Percentiles rank a stretch among this genome's conserved stretches.
These are phyloP conservation scores for Acanthosepion pharaonis DNA, from an alignment of 2,888 invertebrate species.

Conservation along the genomic window DNA sequence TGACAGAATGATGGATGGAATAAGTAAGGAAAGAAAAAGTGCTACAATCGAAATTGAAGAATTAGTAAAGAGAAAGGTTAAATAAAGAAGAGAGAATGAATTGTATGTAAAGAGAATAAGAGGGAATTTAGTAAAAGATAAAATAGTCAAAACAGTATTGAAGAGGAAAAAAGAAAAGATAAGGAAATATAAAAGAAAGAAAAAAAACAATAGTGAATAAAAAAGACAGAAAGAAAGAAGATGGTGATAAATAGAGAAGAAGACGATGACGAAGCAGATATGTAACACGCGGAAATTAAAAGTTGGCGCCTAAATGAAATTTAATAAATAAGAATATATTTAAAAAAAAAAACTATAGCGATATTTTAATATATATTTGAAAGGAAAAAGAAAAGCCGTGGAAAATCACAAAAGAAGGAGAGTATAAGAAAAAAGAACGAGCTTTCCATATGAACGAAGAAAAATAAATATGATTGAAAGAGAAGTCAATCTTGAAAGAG, in stretches of 20 bases:
- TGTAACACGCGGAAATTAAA: neutral
- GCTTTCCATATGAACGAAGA: no score
- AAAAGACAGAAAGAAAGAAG: neutral
- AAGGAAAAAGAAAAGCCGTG: no score
- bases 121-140: neutral
- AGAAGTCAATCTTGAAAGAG: no score
- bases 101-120: no score
- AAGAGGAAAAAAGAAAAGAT: neutral
- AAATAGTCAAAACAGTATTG: neutral
- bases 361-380: no score
- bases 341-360: no score
- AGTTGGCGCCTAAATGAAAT: no score
- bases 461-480: no score
- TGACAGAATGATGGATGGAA: neutral
- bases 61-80: neutral
- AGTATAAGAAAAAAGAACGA: no score
- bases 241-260: neutral
- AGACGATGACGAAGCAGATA: neutral
- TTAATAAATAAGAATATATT: no score
- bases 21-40: neutral
- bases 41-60: neutral
- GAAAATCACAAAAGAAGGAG: no score
- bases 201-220: neutral
- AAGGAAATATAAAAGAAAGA: neutral
- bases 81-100: neutral